phyloP scores from a whole-genome alignment of 2,888 invertebrate species.

The Chrysolina haemoptera region DNA sequence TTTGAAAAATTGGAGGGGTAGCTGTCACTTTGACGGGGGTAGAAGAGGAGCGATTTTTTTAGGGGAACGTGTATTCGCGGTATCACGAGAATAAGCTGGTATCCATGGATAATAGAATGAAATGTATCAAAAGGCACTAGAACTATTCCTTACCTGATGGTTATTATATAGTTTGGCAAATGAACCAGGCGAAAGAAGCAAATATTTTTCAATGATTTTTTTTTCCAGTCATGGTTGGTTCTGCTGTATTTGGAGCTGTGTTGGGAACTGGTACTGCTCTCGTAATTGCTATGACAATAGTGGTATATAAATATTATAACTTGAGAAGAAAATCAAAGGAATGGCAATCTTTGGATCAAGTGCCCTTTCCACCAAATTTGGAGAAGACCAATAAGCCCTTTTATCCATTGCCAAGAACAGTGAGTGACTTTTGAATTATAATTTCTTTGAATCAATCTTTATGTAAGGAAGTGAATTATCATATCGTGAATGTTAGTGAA shows the following conservation, averaged over 20 bases:
- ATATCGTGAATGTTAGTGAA: too few species aligned
- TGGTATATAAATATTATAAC: conserved; percentile 78
- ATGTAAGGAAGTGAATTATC: too few species aligned
- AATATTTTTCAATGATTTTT: background rate
- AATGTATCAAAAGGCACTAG: too few species aligned
- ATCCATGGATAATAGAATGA: too few species aligned
- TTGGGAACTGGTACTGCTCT: conserved; percentile 78
- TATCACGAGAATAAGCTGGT: too few species aligned
- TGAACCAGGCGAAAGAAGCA: too few species aligned
- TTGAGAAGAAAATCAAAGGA: conserved; percentile 74
- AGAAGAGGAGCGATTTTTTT: too few species aligned
- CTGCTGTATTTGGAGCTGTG: conserved; percentile 79
- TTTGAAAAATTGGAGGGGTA: too few species aligned
- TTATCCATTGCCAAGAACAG: conserved; percentile 62
- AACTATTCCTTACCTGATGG: too few species aligned
- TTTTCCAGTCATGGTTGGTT: conserved; percentile 72
- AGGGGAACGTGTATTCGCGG: too few species aligned
- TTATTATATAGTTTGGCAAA: too few species aligned
- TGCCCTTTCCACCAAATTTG: conserved; percentile 56
- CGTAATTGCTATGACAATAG: conserved; percentile 77
- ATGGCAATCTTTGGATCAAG: conserved; percentile 71
- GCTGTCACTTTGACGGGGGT: too few species aligned
- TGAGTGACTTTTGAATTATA: conserved; percentile 49
- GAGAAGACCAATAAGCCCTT: conserved; percentile 54
- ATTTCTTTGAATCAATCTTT: background rate